phyloP scores from a whole-genome alignment of 1,140 invertebrate genomes.

The Subanguina moxae region DNA sequence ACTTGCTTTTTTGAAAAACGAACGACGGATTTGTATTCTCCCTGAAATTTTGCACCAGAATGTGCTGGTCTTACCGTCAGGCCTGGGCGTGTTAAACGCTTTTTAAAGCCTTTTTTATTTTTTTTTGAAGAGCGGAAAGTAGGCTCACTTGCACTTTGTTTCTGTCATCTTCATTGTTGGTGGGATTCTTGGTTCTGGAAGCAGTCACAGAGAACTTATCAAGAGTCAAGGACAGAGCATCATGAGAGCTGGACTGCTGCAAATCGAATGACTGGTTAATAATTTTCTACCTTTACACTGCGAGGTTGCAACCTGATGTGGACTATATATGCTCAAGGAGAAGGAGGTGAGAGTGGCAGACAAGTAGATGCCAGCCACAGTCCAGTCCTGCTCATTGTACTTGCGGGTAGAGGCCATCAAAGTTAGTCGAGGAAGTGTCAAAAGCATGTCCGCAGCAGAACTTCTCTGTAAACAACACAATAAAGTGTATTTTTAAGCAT shows the following conservation, averaged over 20 bases:
- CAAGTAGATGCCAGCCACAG: conserved; percentile 52
- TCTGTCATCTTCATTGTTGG: conserved; percentile 35
- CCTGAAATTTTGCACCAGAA: too few relatives aligned
- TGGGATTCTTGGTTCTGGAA: conserved; percentile 49
- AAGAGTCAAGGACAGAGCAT: conserved; percentile 49
- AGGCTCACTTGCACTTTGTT: conserved; percentile 18
- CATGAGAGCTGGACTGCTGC: conserved; percentile 44
- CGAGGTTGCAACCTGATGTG: conserved; percentile 39
- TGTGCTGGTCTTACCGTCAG: too few relatives aligned
- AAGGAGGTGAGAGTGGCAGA: conserved; percentile 47
- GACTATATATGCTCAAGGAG: conserved; percentile 50
- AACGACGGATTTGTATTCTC: too few relatives aligned
- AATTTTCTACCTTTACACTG: neutral
- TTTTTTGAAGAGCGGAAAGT: too few relatives aligned
- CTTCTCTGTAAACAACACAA: conserved; percentile 40
- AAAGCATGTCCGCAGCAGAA: conserved; percentile 83
- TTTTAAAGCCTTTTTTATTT: too few relatives aligned
- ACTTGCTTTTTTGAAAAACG: too few relatives aligned
- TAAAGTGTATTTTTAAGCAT: too few relatives aligned
- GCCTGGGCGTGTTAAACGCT: too few relatives aligned
- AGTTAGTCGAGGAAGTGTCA: conserved; percentile 88
- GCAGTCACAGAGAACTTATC: conserved; percentile 49
- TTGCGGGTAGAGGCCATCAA: conserved; percentile 62
- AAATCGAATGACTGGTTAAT: neutral
- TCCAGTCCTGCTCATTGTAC: conserved; percentile 53